These are phyloP conservation scores for Mayetiola destructor DNA, from an alignment of 2,888 invertebrate species.

Conservation along the genomic window DNA sequence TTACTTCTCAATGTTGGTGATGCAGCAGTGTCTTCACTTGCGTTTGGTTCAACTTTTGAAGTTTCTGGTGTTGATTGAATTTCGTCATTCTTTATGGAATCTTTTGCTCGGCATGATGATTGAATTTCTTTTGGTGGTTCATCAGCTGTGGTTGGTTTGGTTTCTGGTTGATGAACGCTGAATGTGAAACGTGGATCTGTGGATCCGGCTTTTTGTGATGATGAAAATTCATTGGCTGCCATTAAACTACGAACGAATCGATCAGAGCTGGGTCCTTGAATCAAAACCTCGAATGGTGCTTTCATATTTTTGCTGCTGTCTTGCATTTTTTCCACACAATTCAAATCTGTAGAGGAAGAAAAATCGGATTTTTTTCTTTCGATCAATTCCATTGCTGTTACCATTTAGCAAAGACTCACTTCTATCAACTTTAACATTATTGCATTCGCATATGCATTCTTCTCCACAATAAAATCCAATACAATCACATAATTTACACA, in stretches of 20 bases:
- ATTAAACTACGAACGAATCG: conserved; percentile 27
- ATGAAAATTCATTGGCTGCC: neutral
- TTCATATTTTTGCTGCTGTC: conserved; percentile 25
- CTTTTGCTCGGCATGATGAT: no score
- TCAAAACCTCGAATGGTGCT: conserved; percentile 30
- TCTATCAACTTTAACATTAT: conserved; percentile 24
- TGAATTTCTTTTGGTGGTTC: no score
- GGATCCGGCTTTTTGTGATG: no score
- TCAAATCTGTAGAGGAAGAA: conserved; percentile 17
- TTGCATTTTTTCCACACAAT: conserved; percentile 30
- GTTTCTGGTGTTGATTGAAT: no score
- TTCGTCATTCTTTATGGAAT: no score
- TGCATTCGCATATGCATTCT: conserved; percentile 35
- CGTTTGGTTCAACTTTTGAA: no score
- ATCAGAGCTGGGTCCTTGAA: conserved; percentile 31
- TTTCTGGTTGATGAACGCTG: no score
- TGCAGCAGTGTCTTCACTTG: no score
- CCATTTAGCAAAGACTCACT: conserved; percentile 10
- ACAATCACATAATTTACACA: conserved; percentile 32
- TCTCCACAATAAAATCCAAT: conserved; percentile 35
- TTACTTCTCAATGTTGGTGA: no score
- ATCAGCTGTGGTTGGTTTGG: no score
- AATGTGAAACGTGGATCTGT: no score
- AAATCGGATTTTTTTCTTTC: neutral
- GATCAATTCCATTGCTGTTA: neutral